These are phyloP conservation scores for Agelaius tricolor DNA, from an alignment of 2,113 vertebrate species.

Conservation along the genomic window DNA sequence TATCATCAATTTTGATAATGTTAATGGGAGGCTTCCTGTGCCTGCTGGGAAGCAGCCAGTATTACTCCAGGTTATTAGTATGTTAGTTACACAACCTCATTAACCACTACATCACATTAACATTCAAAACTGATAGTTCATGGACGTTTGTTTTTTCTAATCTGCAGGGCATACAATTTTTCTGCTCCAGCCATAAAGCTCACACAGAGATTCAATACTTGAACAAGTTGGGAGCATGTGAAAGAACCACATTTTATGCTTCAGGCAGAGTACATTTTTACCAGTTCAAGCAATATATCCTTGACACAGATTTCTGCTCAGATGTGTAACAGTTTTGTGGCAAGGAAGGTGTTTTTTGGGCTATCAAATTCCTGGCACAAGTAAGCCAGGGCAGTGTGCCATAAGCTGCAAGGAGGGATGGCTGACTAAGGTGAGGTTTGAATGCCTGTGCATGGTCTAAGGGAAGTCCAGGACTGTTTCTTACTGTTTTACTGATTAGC, in stretches of 20 bases:
- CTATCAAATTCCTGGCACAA: background rate
- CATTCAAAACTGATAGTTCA: background rate
- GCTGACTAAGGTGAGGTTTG: background rate
- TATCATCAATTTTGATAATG: slow-evolving; percentile 20
- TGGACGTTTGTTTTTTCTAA: background rate
- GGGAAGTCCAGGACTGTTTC: background rate
- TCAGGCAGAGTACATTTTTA: background rate
- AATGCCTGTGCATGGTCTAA: background rate
- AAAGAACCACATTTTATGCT: background rate
- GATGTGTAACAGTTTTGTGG: background rate
- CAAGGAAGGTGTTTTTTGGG: background rate
- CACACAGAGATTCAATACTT: background rate
- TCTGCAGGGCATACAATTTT: background rate
- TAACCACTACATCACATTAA: slow-evolving; percentile 30
- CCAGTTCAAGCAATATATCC: background rate
- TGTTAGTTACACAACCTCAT: slow-evolving; percentile 35
- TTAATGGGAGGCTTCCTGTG: slow-evolving; percentile 1
- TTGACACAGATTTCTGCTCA: background rate
- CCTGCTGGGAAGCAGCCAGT: slow-evolving; percentile 44
- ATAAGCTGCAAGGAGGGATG: background rate
- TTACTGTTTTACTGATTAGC: background rate
- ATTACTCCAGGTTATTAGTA: background rate
- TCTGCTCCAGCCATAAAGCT: background rate
- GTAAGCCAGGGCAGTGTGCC: background rate
- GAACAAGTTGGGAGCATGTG: background rate